Evolutionary conservation across 2,797 vertebrate species (phyloP).

Genomic region (Cuniculus paca): DNA sequence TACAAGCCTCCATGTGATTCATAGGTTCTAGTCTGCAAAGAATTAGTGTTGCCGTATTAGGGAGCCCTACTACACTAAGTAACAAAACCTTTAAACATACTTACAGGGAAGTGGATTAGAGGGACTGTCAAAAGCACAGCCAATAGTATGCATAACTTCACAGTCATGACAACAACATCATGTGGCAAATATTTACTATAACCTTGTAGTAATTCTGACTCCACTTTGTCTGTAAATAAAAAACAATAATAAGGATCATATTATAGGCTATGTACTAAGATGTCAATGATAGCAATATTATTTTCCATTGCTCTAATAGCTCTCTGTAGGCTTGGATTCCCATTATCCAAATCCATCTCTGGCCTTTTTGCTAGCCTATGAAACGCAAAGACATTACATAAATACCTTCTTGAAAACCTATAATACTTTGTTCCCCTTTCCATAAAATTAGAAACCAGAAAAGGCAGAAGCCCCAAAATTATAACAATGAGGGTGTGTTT

Average conservation of each 20-base stretch:
- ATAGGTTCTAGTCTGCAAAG: constrained; percentile 85
- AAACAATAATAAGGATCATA: constrained; percentile 57
- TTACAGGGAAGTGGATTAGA: constrained; percentile 97
- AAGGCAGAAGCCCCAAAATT: constrained; percentile 40
- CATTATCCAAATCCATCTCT: constrained; percentile 27
- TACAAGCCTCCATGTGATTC: constrained; percentile 83
- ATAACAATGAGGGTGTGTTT: background rate
- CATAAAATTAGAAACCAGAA: constrained; percentile 48
- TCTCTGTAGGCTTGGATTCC: constrained; percentile 51
- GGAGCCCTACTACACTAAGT: constrained; percentile 69
- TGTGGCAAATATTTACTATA: constrained; percentile 92
- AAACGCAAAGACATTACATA: constrained; percentile 41
- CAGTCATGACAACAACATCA: constrained; percentile 92
- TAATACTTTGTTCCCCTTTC: background rate
- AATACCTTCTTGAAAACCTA: constrained; percentile 18
- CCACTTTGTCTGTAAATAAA: constrained; percentile 91
- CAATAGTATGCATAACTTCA: constrained; percentile 93
- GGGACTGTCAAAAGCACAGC: constrained; percentile 96
- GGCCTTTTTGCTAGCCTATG: background rate
- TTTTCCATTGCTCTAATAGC: background rate
- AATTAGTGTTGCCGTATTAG: constrained; percentile 83
- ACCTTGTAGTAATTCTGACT: constrained; percentile 93
- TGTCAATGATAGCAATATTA: constrained; percentile 10
- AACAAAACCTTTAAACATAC: constrained; percentile 82
- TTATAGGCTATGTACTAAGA: constrained; percentile 39